Evolutionary conservation across 2,797 vertebrate species (phyloP), one percentile per base, ranked within the genome.

Genomic region (Centroberyx gerrardi): DNA sequence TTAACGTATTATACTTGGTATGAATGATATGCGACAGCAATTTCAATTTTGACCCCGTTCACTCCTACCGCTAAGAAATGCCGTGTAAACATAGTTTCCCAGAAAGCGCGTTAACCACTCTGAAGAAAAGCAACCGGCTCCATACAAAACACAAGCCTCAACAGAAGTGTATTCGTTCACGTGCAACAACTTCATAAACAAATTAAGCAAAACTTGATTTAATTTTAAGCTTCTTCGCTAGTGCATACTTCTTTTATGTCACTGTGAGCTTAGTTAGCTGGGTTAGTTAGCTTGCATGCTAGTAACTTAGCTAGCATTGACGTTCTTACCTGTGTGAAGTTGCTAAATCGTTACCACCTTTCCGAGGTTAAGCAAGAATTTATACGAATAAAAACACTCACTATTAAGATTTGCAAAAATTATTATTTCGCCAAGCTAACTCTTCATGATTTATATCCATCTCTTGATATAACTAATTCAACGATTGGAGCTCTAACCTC

Each of bases 311-410:
- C 91, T 71, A 69, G 71, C 76, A 72, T 70, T 87, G 77, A 85
- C 79, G 73, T 79, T 90, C 83, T 93, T 94, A 94, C 93, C 93
- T 94, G 91, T 75, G 54, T 82, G 73, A 93, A 92, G 85, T 91
- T 88, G 74, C 65, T 63, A 27, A 79, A 76, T 81, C 72, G 22
- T 64, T 63, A 48, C 27, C 15, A 9, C 29, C 49, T 72, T 78
- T 87, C 61, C 31, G 76, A 62, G 36, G 73, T 74, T 51, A 72
- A 51, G 27, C 67, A 48, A 68, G 33, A 74, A 88, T 68, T 72
- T 66, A 27, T 48, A 63, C 61, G 22, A 69, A 78, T 62, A 70
- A 56, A 70, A 81, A 72, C 68, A 29, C 65, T 83, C 75, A 82
- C 44, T 80, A 18, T 78, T 59, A 62, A 33, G 28, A 62, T 82